Percentiles rank a stretch among this genome's conserved stretches.
Evolutionary conservation across 2,113 vertebrate species (phyloP).

Genomic region (human (Homo sapiens)): GRCh38 chr2:117064501-117065000

Average conservation of each 20-base stretch:
- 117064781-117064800: not conserved
- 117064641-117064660: not conserved
- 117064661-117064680: not conserved
- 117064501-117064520: not conserved
- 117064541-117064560: rapidly evolving
- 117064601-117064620: not conserved
- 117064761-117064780: not conserved
- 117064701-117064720: not conserved
- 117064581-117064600: not conserved
- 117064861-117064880: not conserved
- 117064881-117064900: not conserved
- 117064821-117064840: not conserved
- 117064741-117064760: not conserved
- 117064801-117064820: not conserved
- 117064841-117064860: not conserved
- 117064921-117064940: not conserved
- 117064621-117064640: not conserved
- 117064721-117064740: not conserved
- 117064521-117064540: not conserved
- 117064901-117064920: not conserved
- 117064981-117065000: not conserved
- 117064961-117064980: not conserved
- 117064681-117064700: not conserved
- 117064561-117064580: rapidly evolving
- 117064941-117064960: not conserved